Percentiles rank a stretch among this genome's conserved stretches.
These are phyloP conservation scores for Artemia sinica DNA, from an alignment of 2,888 invertebrate genomes.

Conservation along the genomic window DNA sequence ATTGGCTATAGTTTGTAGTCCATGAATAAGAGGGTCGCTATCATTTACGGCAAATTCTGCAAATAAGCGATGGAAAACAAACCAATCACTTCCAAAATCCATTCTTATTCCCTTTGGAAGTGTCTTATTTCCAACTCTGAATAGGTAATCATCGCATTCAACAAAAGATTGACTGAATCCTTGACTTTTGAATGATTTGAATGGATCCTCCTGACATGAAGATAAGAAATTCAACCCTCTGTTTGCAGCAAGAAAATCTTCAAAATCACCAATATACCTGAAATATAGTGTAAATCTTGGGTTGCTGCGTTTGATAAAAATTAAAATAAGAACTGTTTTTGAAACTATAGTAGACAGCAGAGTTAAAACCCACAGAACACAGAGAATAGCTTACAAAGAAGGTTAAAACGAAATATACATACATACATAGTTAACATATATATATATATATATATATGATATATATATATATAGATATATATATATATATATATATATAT, in stretches of 20 bases:
- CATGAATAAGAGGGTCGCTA: background rate
- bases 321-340: too few species aligned
- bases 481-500: too few species aligned
- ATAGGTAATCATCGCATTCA: background rate
- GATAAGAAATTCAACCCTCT: background rate
- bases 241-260: slow-evolving; percentile 1
- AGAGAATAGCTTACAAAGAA: too few species aligned
- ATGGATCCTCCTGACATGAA: background rate
- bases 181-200: background rate
- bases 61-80: background rate
- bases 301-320: too few species aligned
- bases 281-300: background rate
- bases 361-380: too few species aligned
- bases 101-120: background rate
- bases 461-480: too few species aligned
- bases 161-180: slow-evolving; percentile 9
- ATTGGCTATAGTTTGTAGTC: background rate
- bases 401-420: too few species aligned
- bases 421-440: too few species aligned
- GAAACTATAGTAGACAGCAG: too few species aligned
- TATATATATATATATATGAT: too few species aligned
- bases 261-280: background rate
- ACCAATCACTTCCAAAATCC: slow-evolving; percentile 11
- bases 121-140: background rate
- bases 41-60: background rate